phyloP scores from a whole-genome alignment of 1,140 invertebrate genomes.

The Prorops nasuta region DNA sequence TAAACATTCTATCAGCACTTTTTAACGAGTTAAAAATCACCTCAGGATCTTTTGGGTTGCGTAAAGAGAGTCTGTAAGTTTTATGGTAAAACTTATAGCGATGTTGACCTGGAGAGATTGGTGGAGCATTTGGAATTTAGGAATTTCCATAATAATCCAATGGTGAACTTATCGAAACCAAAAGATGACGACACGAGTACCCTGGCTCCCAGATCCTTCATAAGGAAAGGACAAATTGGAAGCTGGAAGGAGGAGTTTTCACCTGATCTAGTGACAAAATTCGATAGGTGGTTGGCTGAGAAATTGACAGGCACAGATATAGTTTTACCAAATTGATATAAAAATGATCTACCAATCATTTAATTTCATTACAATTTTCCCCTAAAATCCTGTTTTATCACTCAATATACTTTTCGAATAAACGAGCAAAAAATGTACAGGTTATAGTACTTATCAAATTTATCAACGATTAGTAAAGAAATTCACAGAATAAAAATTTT shows the following conservation, averaged over 20 bases:
- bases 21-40: too few relatives aligned
- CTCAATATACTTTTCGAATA: too few relatives aligned
- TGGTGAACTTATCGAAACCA: slow-evolving; percentile 45
- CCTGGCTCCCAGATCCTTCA: slow-evolving; percentile 42
- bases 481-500: too few relatives aligned
- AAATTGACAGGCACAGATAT: slow-evolving; percentile 58
- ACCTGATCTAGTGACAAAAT: slow-evolving; percentile 53
- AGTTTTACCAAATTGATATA: too few relatives aligned
- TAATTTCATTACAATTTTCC: too few relatives aligned
- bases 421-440: too few relatives aligned
- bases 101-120: slow-evolving; percentile 58
- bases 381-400: too few relatives aligned
- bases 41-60: slow-evolving; percentile 58
- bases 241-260: slow-evolving; percentile 63
- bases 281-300: slow-evolving; percentile 60
- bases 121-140: slow-evolving; percentile 68
- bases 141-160: slow-evolving; percentile 71
- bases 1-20: neutral
- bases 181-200: neutral
- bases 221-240: slow-evolving; percentile 61
- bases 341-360: too few relatives aligned
- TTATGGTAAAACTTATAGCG: slow-evolving; percentile 56
- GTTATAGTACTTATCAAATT: too few relatives aligned
- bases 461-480: too few relatives aligned
- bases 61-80: slow-evolving; percentile 61